Evolutionary conservation across 2,797 vertebrate species (phyloP), one percentile per base, ranked within the genome.

Genomic region (Coreius guichenoti): DNA sequence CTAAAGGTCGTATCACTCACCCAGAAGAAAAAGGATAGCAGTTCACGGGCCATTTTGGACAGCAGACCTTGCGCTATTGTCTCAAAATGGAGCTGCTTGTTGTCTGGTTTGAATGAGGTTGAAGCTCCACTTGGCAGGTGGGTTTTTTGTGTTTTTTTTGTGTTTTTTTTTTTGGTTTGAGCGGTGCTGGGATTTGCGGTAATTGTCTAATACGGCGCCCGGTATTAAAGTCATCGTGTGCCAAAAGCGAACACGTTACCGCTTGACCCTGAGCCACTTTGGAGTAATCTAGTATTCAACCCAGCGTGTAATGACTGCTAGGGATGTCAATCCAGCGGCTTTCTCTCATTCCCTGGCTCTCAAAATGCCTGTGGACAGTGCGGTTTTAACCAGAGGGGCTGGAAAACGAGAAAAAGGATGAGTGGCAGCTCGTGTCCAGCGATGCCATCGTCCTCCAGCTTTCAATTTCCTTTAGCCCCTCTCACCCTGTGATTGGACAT

Each of bases 241-340:
- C 97, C 97, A 98, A 98, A 98, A 98, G 97, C 96, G 97, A 98
- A 98, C 97, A 98, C 96, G 96, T 96, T 97, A 97, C 96, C 95
- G 97, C 96, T 97, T 99, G 98, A 99, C 98, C 98, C 96, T 96
- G 95, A 99, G 97, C 97, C 98, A 99, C 97, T 99, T 99, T 98
- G 97, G 96, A 98, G 97, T 99, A 99, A 99, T 99, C 98, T 99
- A 97, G 97, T 97, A 99, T 99, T 99, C 98, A 99, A 98, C 98
- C 97, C 98, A 98, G 97, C 97, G 96, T 99, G 98, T 99, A 99
- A 99, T 99, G 97, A 98, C 98, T 98, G 97, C 96, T 95, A 94
- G 96, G 96, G 96, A 97, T 99, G 98, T 99, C 98, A 99, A 97
- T 99, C 97, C 97, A 97, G 94, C 93, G 79, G 96, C 96, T 96